phyloP scores from a whole-genome alignment of 1,140 invertebrate species.

The Drosophila burlai region DNA sequence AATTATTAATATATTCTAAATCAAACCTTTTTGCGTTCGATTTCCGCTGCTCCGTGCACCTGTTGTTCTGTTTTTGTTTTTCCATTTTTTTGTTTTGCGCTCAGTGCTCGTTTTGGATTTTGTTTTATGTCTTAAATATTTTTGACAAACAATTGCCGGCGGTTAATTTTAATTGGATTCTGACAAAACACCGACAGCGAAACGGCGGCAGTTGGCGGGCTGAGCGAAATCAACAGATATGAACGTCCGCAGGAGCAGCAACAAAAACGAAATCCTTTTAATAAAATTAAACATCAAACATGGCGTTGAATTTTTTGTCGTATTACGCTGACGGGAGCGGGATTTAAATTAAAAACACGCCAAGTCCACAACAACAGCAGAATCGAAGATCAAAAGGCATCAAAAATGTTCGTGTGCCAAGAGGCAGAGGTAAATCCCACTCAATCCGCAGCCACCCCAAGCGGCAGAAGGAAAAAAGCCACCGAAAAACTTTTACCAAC shows the following conservation, averaged over 20 bases:
- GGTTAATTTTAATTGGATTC: constrained; percentile 84
- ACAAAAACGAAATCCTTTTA: constrained; percentile 75
- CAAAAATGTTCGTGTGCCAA: constrained; percentile 64
- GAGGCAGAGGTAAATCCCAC: constrained; percentile 38
- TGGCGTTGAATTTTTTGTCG: constrained; percentile 79
- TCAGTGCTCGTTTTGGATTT: constrained; percentile 34
- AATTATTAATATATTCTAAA: constrained; percentile 1
- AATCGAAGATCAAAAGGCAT: constrained; percentile 80
- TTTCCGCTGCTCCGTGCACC: constrained; percentile 9
- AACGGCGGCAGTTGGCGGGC: constrained; percentile 26
- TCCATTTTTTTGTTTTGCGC: not conserved
- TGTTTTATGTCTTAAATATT: constrained; percentile 64
- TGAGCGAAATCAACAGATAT: constrained; percentile 56
- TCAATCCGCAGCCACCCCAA: constrained; percentile 6
- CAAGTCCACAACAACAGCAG: constrained; percentile 71
- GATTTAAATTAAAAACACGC: constrained; percentile 84
- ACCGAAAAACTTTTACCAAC: constrained; percentile 59
- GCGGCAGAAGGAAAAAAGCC: constrained; percentile 43
- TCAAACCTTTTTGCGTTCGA: constrained; percentile 3
- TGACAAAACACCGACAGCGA: constrained; percentile 54
- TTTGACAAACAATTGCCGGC: constrained; percentile 80
- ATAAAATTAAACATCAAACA: constrained; percentile 84
- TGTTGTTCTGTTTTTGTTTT: constrained; percentile 22
- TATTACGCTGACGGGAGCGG: constrained; percentile 78
- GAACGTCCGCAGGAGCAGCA: constrained; percentile 21